A percentile compares a stretch with the other conserved stretches of the same genome.
phyloP scores from a whole-genome alignment of 2,113 vertebrate genomes.

The Sinocyclocheilus rhinocerous region DNA sequence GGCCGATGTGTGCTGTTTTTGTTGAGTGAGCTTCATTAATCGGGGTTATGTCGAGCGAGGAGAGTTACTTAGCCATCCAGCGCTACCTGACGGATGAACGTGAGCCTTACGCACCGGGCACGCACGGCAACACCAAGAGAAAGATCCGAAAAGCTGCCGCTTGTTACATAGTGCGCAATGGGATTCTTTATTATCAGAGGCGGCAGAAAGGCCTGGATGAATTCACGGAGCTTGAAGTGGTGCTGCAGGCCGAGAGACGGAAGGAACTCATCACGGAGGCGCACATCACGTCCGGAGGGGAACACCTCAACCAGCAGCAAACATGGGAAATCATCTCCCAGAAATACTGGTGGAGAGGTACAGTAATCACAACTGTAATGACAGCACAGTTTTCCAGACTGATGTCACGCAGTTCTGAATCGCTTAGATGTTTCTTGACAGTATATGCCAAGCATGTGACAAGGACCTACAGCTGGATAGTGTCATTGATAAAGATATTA shows the following conservation, averaged over 20 bases:
- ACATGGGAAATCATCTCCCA: constrained; percentile 93
- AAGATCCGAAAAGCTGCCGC: constrained; percentile 96
- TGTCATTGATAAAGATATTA: too few species aligned
- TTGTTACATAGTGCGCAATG: constrained; percentile 91
- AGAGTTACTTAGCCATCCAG: constrained; percentile 96
- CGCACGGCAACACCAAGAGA: constrained; percentile 92
- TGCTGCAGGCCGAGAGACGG: constrained; percentile 89
- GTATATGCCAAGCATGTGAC: too few species aligned
- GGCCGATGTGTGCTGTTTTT: constrained; percentile 15
- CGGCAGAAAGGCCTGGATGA: constrained; percentile 88
- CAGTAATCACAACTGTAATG: neutral
- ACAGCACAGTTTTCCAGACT: neutral
- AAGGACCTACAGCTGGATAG: too few species aligned
- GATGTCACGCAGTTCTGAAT: too few species aligned
- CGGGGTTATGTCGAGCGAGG: constrained; percentile 89
- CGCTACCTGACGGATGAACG: constrained; percentile 95
- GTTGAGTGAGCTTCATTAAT: constrained; percentile 46
- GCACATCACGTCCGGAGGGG: constrained; percentile 84
- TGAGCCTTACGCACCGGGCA: constrained; percentile 94
- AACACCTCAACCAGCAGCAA: constrained; percentile 91
- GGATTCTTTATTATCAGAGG: constrained; percentile 90
- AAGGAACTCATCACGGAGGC: constrained; percentile 87
- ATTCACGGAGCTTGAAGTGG: constrained; percentile 95
- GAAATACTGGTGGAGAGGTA: constrained; percentile 98
- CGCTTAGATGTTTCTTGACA: neutral